A percentile compares a stretch with the other conserved stretches of the same genome.
Evolutionary conservation across 1,140 invertebrate species (phyloP).

Genomic region (Eurosta solidaginis): DNA sequence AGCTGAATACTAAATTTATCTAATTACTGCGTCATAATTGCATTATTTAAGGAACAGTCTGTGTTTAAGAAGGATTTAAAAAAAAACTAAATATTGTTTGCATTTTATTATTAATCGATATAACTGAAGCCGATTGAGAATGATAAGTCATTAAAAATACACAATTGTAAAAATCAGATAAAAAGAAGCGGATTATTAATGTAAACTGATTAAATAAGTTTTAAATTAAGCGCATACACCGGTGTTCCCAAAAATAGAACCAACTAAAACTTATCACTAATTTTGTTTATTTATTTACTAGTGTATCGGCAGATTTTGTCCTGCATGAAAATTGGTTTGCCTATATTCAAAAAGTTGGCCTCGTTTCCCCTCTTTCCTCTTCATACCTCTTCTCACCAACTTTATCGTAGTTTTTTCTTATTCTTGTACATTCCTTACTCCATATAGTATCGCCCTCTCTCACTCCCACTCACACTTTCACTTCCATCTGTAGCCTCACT

Average conservation of each 20-base stretch:
- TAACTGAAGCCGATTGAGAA: constrained; percentile 9
- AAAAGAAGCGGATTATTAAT: neutral
- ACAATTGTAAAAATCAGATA: neutral
- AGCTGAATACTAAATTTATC: too few species aligned
- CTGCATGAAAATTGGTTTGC: too few species aligned
- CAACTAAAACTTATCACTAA: neutral
- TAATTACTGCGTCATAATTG: neutral
- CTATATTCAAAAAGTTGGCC: too few species aligned
- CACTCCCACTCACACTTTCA: too few species aligned
- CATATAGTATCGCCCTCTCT: too few species aligned
- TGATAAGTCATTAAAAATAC: neutral
- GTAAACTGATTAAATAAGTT: neutral
- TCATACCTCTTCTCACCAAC: too few species aligned
- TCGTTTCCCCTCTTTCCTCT: too few species aligned
- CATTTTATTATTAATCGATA: constrained; percentile 1
- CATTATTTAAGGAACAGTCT: neutral
- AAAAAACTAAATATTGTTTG: neutral
- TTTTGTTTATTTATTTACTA: too few species aligned
- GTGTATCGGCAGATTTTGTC: too few species aligned
- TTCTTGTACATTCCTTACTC: too few species aligned
- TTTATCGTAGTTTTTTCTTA: too few species aligned
- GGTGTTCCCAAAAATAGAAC: neutral
- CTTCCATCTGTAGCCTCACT: too few species aligned
- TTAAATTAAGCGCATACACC: neutral
- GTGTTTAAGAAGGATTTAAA: neutral